Percentiles rank a stretch among this genome's conserved stretches.
phyloP scores from a whole-genome alignment of 2,888 invertebrate genomes.

The Drosophila atripex region DNA sequence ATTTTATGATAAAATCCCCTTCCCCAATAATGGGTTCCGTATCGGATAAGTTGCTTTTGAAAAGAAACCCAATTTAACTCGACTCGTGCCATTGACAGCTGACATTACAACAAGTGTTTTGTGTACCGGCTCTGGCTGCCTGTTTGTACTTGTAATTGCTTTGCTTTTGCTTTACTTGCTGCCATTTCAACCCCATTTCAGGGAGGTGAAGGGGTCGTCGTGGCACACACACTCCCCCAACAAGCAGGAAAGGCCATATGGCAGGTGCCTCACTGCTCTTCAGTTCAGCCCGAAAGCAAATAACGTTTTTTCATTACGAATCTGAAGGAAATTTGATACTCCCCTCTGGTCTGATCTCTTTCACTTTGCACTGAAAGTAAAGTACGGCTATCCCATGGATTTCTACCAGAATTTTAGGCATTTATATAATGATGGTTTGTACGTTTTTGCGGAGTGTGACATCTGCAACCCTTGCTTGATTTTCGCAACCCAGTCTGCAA shows the following conservation, averaged over 20 bases:
- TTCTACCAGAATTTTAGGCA: not conserved
- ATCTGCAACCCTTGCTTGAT: slow-evolving; percentile 32
- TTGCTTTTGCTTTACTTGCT: slow-evolving; percentile 14
- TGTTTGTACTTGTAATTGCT: slow-evolving; percentile 42
- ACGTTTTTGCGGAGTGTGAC: slow-evolving; percentile 12
- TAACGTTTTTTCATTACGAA: slow-evolving; percentile 61
- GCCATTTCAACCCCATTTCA: slow-evolving; percentile 11
- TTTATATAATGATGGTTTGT: not conserved
- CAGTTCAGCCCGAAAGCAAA: slow-evolving; percentile 28
- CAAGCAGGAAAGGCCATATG: slow-evolving; percentile 38
- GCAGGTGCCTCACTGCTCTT: slow-evolving; percentile 39
- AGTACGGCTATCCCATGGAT: not conserved
- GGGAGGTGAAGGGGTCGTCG: slow-evolving; percentile 7
- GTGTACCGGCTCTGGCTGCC: slow-evolving; percentile 17
- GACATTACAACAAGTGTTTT: slow-evolving; percentile 76
- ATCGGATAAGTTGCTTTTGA: not conserved
- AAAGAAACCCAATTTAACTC: slow-evolving; percentile 25
- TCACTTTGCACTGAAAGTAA: slow-evolving; percentile 10
- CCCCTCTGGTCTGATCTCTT: slow-evolving; percentile 30
- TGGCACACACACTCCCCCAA: slow-evolving; percentile 17
- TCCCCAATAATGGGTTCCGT: slow-evolving; percentile 14
- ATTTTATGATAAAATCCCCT: not conserved
- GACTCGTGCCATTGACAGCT: slow-evolving; percentile 74
- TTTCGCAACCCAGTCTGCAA: slow-evolving; percentile 28
- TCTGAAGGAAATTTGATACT: slow-evolving; percentile 68